Percentiles rank a stretch among this genome's conserved stretches.
These are phyloP conservation scores for Heliconius nattereri DNA, from an alignment of 1,140 invertebrate species.

Conservation along the genomic window DNA sequence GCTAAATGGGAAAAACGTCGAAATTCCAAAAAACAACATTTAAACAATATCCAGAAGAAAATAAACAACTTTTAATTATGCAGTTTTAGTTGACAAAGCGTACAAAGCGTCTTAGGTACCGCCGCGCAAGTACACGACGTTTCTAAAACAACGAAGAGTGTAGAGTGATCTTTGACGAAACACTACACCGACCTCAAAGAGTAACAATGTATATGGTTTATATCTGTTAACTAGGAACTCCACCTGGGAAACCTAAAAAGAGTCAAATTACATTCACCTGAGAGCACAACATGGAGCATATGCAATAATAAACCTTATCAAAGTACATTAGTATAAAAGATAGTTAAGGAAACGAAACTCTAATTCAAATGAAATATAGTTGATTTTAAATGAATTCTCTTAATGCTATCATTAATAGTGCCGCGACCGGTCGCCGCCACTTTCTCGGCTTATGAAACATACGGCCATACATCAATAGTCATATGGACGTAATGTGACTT, in stretches of 20 bases:
- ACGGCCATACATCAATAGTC: constrained; percentile 18
- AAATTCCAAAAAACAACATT: no score
- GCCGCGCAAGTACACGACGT: neutral
- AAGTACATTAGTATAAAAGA: neutral
- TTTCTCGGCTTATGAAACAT: constrained; percentile 31
- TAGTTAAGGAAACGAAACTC: neutral
- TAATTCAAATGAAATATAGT: neutral
- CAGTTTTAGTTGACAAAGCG: no score
- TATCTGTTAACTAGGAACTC: constrained; percentile 21
- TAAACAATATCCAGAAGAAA: no score
- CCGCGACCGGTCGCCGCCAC: constrained; percentile 26
- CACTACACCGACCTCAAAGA: no score
- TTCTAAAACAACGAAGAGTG: neutral
- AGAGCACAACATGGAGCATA: neutral
- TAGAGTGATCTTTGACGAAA: neutral
- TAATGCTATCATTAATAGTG: constrained; percentile 19
- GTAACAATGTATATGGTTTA: no score
- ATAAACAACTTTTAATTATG: no score
- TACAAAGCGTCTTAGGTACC: neutral
- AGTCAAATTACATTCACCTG: constrained; percentile 30
- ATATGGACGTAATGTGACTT: neutral
- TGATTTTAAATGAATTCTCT: neutral
- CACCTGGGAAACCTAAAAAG: constrained; percentile 30
- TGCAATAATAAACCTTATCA: neutral
- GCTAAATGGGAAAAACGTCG: no score